Evolutionary conservation across 2,113 vertebrate species (phyloP), one percentile per base, ranked within the genome.

Genomic region (Circaetus gallicus): DNA sequence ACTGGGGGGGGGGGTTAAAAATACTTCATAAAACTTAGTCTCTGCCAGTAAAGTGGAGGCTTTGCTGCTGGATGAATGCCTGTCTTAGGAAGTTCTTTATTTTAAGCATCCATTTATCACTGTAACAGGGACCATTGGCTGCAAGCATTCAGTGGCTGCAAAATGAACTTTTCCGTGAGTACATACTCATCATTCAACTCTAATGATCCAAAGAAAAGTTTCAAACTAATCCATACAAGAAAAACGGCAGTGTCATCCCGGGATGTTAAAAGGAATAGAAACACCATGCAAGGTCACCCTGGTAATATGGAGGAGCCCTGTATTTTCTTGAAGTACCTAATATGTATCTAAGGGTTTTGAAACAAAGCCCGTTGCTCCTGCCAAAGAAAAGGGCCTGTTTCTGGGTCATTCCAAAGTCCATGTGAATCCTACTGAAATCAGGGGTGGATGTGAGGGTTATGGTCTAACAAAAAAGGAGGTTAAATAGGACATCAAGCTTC

Each of bases 151-250:
- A 90, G 66, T 43, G 15, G 84, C 45, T 95, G 70, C 50, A 85
- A 67, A 85, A 84, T 2, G 3, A 94, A 91, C 56, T 82, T 89
- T 70, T 70, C 78, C 50, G 32, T 53, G 52, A 89, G 70, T 65
- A 71, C 52, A 95, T 89, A 89, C 21, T 93, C 77, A 89, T 96
- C 56, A 93, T 72, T 87, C 77, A 89, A 36, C 26, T 85, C 53
- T 94, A 95, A 95, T 58, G 70, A 87, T 28, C 19, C 78, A 82
- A 91, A 95, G 76, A 71, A 92, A 82, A 53, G 38, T 82, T 89
- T 82, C 66, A 82, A 62, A 80, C 29, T 79, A 84, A 85, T 70
- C 73, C 78, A 70, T 72, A 56, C 15, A 79, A 73, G 81, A 89
- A 82, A 89, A 94, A 65, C 0, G 4, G 36, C 34, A 11, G 40